Base-by-base conservation (phyloP, 2,797 vertebrate genomes). In the Taeniopygia guttata region DNA sequence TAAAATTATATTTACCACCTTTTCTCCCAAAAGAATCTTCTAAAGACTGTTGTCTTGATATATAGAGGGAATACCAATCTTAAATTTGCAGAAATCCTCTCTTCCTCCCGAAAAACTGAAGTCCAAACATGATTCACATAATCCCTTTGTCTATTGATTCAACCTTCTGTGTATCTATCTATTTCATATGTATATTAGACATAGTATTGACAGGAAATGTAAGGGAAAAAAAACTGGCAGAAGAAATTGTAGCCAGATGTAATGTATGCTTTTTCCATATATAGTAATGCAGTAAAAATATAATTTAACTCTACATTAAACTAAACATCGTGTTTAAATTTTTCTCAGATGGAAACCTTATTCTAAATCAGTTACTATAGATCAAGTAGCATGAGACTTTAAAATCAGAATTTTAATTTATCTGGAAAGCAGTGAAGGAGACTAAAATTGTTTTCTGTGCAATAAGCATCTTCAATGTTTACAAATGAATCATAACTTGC, bases 291-390 rank as follows among this genome's bases (percentile, higher is more conserved):
- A 89, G 48, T 95, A 84, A 92, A 92, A 96, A 70, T 10, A 72
- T 86, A 87, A 88, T 49, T 93, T 88, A 91, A 95, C 89, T 94
- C 80, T 90, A 72, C 78, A 83, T 90, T 88, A 92, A 95, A 91
- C 51, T 83, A 94, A 96, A 93, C 75, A 84, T 59, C 70, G 70
- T 70, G 68, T 95, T 95, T 94, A 95, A 91, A 95, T 84, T 96
- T 84, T 95, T 92, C 76, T 60, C 58, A 96, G 94, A 97, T 89
- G 67, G 80, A 96, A 96, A 96, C 51, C 87, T 94, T 87, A 67
- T 76, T 92, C 48, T 88, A 75, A 94, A 94, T 92, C 66, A 89
- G 20, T 96, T 94, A 93, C 48, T 89, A 42, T 27, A 94, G 67
- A 76, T 67, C n/a, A 95, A 92, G 66, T 84, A 94, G 94, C 82